phyloP scores from a whole-genome alignment of 2,888 invertebrate species.

The Tigriopus californicus region DNA sequence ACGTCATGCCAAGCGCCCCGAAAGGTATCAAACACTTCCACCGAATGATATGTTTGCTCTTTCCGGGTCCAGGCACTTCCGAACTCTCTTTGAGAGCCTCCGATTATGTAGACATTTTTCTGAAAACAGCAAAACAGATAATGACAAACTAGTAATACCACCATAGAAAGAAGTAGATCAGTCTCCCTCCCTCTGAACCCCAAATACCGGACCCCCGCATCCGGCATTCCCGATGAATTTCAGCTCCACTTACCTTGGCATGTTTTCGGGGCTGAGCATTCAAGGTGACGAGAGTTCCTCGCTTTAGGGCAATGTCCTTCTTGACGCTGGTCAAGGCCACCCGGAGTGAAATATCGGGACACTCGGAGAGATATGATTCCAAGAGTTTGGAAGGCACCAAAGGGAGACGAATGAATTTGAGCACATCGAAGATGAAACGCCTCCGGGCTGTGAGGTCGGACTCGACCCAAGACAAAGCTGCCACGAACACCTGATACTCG shows the following conservation, averaged over 20 bases:
- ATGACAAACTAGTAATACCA: too few relatives aligned
- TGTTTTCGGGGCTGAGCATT: slow-evolving; percentile 54
- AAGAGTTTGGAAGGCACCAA: slow-evolving; percentile 59
- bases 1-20: slow-evolving; percentile 30
- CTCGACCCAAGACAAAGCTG: slow-evolving; percentile 69
- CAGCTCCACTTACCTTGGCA: slow-evolving; percentile 41
- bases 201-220: too few relatives aligned
- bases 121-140: too few relatives aligned
- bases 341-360: slow-evolving; percentile 58
- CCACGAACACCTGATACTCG: slow-evolving; percentile 69
- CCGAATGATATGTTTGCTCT: slow-evolving; percentile 62
- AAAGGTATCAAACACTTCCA: slow-evolving; percentile 62
- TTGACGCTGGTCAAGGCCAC: slow-evolving; percentile 54
- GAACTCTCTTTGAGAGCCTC: slow-evolving; percentile 64
- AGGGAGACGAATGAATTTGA: slow-evolving; percentile 60
- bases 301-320: slow-evolving; percentile 37
- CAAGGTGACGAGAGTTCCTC: slow-evolving; percentile 50
- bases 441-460: slow-evolving; percentile 56
- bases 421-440: slow-evolving; percentile 64
- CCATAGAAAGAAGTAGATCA: too few relatives aligned
- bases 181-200: too few relatives aligned
- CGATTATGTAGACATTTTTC: slow-evolving; percentile 68
- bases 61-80: slow-evolving; percentile 44
- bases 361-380: slow-evolving; percentile 42
- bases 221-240: too few relatives aligned